These are phyloP conservation scores for Coenonympha arcania DNA, from an alignment of 2,888 invertebrate genomes.

Conservation along the genomic window DNA sequence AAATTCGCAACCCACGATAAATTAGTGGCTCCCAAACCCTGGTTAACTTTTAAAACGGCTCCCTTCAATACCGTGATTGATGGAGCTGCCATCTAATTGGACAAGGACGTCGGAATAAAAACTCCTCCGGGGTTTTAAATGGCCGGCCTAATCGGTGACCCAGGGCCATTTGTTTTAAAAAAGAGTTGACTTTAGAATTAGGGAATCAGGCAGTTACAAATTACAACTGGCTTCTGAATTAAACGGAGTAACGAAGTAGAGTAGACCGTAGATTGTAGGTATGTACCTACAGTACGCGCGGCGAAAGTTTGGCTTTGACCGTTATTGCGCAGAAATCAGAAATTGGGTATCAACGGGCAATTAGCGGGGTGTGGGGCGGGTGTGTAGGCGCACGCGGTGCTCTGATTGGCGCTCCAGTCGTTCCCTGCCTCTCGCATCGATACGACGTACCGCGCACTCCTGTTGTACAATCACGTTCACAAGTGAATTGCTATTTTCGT, in stretches of 20 bases:
- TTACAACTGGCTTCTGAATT: neutral
- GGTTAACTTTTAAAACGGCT: constrained; percentile 38
- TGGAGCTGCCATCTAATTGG: constrained; percentile 50
- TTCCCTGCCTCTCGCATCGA: too few relatives aligned
- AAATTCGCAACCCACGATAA: constrained; percentile 12
- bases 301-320: too few relatives aligned
- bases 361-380: too few relatives aligned
- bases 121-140: constrained; percentile 38
- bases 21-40: constrained; percentile 22
- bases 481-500: too few relatives aligned
- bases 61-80: constrained; percentile 52
- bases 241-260: neutral
- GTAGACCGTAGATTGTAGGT: neutral
- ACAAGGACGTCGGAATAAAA: constrained; percentile 46
- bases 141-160: constrained; percentile 26
- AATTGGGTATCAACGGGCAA: too few relatives aligned
- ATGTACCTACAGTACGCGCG: too few relatives aligned
- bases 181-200: constrained; percentile 2
- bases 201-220: neutral
- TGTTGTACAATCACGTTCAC: too few relatives aligned
- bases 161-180: constrained; percentile 11
- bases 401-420: too few relatives aligned
- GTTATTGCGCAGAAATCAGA: too few relatives aligned
- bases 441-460: too few relatives aligned
- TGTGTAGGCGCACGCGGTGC: too few relatives aligned